Evolutionary conservation across 2,888 invertebrate species (phyloP).

Genomic region (Sphaerolaimus hirsutus): DNA sequence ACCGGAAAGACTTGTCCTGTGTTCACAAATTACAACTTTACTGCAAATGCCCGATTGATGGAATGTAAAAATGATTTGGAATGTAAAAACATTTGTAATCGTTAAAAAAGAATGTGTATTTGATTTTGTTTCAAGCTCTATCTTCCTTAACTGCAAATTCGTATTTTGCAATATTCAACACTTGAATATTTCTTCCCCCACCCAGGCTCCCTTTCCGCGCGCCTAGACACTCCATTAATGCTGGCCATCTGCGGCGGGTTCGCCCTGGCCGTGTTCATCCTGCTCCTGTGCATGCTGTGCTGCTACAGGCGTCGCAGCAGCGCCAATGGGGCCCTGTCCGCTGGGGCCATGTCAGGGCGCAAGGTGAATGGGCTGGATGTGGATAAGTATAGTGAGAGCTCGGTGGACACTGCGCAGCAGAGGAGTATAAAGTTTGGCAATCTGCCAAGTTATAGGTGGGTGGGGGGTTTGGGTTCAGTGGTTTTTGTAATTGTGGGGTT

Average conservation of each 20-base stretch:
- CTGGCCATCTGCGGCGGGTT: slow-evolving; percentile 29
- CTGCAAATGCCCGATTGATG: no score
- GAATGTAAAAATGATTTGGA: no score
- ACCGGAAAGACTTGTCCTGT: no score
- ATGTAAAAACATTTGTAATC: no score
- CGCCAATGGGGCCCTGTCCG: no score
- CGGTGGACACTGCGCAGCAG: slow-evolving; percentile 6
- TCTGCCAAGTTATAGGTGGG: slow-evolving; percentile 27
- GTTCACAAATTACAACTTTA: not conserved
- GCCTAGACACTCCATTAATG: slow-evolving; percentile 25
- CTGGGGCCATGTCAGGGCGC: no score
- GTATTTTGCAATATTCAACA: no score
- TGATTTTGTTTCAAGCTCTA: no score
- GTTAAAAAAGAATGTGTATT: no score
- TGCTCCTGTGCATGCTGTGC: slow-evolving; percentile 27
- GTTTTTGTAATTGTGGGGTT: slow-evolving; percentile 4
- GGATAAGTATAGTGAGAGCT: slow-evolving; percentile 5
- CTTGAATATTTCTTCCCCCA: no score
- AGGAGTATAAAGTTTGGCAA: slow-evolving; percentile 28
- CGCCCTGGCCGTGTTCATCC: slow-evolving; percentile 25
- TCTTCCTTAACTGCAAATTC: no score
- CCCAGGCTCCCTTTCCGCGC: not conserved
- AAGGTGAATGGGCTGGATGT: not conserved
- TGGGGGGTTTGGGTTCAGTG: not conserved
- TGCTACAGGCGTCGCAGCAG: no score